A percentile compares a stretch with the other conserved stretches of the same genome.
These are phyloP conservation scores for Diacarnus erythraeanus DNA, from an alignment of 37 sponge, comb jelly and placozoan genomes.

Conservation along the genomic window DNA sequence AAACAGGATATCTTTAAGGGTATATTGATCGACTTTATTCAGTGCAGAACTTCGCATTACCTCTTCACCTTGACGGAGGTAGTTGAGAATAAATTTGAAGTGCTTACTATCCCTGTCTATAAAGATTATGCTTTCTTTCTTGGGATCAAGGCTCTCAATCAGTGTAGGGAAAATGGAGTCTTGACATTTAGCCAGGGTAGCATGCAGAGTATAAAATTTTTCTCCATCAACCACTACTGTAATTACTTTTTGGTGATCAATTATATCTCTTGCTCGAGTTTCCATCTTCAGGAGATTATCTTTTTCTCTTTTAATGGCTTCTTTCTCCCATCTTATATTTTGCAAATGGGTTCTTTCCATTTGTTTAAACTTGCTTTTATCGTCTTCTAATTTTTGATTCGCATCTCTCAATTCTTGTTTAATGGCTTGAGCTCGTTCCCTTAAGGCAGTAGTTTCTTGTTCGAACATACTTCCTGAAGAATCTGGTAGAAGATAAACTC, in stretches of 20 bases:
- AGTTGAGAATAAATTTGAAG: slow-evolving; percentile 54
- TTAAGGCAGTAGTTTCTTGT: too few relatives aligned
- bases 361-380: too few relatives aligned
- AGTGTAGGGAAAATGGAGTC: slow-evolving; percentile 27
- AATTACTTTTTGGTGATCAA: not conserved
- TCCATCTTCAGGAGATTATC: not conserved
- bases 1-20: slow-evolving; percentile 20
- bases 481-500: too few relatives aligned
- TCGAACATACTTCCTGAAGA: too few relatives aligned
- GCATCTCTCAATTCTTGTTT: too few relatives aligned
- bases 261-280: not conserved
- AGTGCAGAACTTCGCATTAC: not conserved
- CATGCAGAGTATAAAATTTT: not conserved
- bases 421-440: too few relatives aligned
- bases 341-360: too few relatives aligned
- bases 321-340: slow-evolving; percentile 14
- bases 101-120: slow-evolving; percentile 51
- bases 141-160: not conserved
- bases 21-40: not conserved
- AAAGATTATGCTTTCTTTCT: not conserved
- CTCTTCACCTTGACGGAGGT: slow-evolving; percentile 33
- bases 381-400: too few relatives aligned
- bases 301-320: not conserved
- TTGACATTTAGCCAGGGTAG: slow-evolving; percentile 5
- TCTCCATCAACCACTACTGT: slow-evolving; percentile 20